phyloP scores from a whole-genome alignment of 2,113 vertebrate species.

The Hiodon tergisus region DNA sequence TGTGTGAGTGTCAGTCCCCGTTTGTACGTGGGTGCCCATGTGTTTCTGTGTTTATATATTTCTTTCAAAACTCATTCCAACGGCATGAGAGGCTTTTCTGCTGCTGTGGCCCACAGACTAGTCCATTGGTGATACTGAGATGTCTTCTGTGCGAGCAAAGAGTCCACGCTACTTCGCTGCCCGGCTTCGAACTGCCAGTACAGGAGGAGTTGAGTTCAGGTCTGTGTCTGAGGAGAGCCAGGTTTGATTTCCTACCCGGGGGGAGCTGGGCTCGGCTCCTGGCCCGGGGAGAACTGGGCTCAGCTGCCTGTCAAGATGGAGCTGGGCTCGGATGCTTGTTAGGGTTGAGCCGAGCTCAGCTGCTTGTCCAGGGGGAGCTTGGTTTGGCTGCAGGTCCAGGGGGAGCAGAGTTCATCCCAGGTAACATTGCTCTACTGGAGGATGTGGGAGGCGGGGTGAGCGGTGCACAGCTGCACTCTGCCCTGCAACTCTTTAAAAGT shows the following conservation, averaged over 20 bases:
- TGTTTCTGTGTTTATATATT: not conserved
- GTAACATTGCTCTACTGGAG: constrained; percentile 19
- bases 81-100: not conserved
- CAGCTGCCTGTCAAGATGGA: not conserved
- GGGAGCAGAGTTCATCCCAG: constrained; percentile 23
- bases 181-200: too few species aligned
- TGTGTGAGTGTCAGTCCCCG: not conserved
- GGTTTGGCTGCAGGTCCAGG: constrained; percentile 9
- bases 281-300: not conserved
- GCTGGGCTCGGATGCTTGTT: constrained; percentile 14
- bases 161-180: not conserved
- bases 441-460: not conserved
- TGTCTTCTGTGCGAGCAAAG: not conserved
- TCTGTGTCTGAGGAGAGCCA: too few species aligned
- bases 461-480: constrained; percentile 40
- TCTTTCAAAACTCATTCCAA: not conserved
- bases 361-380: constrained; percentile 16
- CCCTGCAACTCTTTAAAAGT: constrained; percentile 3
- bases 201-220: too few species aligned
- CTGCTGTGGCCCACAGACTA: not conserved
- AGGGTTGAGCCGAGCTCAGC: not conserved
- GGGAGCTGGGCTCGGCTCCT: too few species aligned
- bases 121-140: not conserved
- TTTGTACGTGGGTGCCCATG: not conserved
- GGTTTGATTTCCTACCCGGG: too few species aligned